phyloP scores from a whole-genome alignment of 2,888 invertebrate genomes.

The Margaritifera margaritifera region DNA sequence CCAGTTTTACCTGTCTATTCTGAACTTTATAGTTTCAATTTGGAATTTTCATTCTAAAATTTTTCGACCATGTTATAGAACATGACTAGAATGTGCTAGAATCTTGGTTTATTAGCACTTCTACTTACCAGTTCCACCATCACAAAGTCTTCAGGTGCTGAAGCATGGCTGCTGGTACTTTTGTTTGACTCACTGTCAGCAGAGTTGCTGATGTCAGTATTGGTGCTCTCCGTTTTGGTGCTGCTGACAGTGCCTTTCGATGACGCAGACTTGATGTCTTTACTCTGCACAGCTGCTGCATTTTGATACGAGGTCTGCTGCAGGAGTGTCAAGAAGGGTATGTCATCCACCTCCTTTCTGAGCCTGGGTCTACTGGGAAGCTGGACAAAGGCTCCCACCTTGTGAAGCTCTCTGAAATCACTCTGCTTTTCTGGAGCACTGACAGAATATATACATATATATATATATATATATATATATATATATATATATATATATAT shows the following conservation, averaged over 20 bases:
- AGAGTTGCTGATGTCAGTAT: slow-evolving; percentile 27
- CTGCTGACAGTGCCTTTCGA: slow-evolving; percentile 20
- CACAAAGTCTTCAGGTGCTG: slow-evolving; percentile 80
- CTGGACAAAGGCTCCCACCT: slow-evolving; percentile 66
- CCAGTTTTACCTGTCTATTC: too few species aligned
- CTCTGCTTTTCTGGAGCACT: slow-evolving; percentile 53
- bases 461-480: not conserved
- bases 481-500: too few species aligned
- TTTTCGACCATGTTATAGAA: too few species aligned
- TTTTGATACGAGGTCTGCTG: slow-evolving; percentile 35
- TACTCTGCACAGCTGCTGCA: slow-evolving; percentile 4
- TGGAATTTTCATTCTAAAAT: too few species aligned
- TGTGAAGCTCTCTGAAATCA: slow-evolving; percentile 55
- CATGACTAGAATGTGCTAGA: too few species aligned
- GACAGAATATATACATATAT: slow-evolving; percentile 10
- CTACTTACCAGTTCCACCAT: slow-evolving; percentile 82
- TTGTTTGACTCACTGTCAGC: slow-evolving; percentile 43
- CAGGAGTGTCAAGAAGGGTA: slow-evolving; percentile 66
- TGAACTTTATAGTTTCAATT: too few species aligned
- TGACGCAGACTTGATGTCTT: slow-evolving; percentile 11
- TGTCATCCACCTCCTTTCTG: slow-evolving; percentile 53
- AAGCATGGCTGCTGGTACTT: slow-evolving; percentile 52
- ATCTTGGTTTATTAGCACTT: not conserved
- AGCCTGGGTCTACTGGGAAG: slow-evolving; percentile 36
- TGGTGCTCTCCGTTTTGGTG: slow-evolving; percentile 34